Evolutionary conservation across 2,888 invertebrate genomes (phyloP), one percentile per base, ranked within the genome.

Genomic region (Eristalis tenax): DNA sequence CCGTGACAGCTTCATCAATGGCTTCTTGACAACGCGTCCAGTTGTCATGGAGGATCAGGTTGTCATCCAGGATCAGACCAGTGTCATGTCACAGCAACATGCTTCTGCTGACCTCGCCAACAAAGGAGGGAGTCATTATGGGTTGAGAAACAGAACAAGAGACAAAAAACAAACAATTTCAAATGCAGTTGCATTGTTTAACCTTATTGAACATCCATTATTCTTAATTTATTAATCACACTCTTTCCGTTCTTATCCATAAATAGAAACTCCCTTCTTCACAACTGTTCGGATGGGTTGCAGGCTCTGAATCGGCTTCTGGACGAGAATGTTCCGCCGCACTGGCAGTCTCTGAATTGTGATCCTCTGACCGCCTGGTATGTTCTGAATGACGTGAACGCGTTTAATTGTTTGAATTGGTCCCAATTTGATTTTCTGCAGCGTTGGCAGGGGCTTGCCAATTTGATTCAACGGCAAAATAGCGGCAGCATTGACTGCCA

Each of bases 401-500:
- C 18, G 50, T 2, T 50, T 50, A 8, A 50, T 8, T 2, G 18
- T n/a, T 50, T 50, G 50, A 50, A 50, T 50, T 50, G 50, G 50
- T 18, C 18, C 50, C 18, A 50, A 18, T 50, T 50, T 50, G 18
- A 50, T 50, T 6, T 18, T 18, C 18, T 50, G 23, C 0, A 70
- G 5, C 10, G 38, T 15, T 15, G 22, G n/a, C 56, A 15, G 5
- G 4, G 23, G 59, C 10, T 57, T 57, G 15, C 50, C 5, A 15
- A 68, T n/a, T n/a, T n/a, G 10, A 68, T 6, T 15, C 4, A 28
- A 1, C 28, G 26, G 43, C 8, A 43, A 15, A 1, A 15, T n/a
- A 43, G 15, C 40, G 38, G 40, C 23, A 28, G 32, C 64, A 64
- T 50, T 64, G 18, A 64, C 74, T 28, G 74, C 64, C 11, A 64